Base-by-base conservation (phyloP, 2,888 invertebrate species). In the Neoscelio sp. region DNA sequence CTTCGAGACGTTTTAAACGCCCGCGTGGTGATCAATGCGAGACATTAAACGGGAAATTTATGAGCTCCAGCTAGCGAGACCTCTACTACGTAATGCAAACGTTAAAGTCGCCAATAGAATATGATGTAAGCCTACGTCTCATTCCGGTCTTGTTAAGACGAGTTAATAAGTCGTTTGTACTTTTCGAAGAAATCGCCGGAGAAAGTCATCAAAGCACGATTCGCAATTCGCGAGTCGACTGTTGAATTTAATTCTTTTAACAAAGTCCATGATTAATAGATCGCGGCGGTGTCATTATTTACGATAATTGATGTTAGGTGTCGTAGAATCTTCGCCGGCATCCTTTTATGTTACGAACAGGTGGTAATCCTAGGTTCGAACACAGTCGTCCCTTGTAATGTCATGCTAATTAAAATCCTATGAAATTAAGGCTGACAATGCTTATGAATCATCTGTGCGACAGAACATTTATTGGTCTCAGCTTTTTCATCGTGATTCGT, bases 31-130 rank as follows among this genome's bases (percentile, higher is more conserved):
- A 80, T 76, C 80, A 76, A 80, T 76, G 73, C 42, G 64, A 64
- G 76, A 71, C 80, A 73, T 76, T 75, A 73, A 76, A 76, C 73
- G 62, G 67, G 68, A 73, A 73, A 68, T 73, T 80, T 80, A 73
- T 76, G 50, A 15, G 23, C 64, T 68, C 18, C 38, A 12, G 68
- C 40, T 56, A 71, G 6, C 48, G 35, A 52, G 58, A 56, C 44
- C 76, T 42, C 50, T 15, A 42, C 46, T 26, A 46, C 56, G 70
- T 75, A 60, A 79, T 71, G 71, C 70, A 70, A 75, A 75, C 50
- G 70, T 70, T 75, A 40, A 48, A 75, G 70, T 70, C 38, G 60
- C 40, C 60, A 70, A 64, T 68, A 46, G 58, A 60, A 75, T 75
- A 60, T 79, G 70, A 75, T 71, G 70, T 65, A 75, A 75, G 52